Evolutionary conservation across 2,888 invertebrate species (phyloP).

Genomic region (Dorcus hopei): DNA sequence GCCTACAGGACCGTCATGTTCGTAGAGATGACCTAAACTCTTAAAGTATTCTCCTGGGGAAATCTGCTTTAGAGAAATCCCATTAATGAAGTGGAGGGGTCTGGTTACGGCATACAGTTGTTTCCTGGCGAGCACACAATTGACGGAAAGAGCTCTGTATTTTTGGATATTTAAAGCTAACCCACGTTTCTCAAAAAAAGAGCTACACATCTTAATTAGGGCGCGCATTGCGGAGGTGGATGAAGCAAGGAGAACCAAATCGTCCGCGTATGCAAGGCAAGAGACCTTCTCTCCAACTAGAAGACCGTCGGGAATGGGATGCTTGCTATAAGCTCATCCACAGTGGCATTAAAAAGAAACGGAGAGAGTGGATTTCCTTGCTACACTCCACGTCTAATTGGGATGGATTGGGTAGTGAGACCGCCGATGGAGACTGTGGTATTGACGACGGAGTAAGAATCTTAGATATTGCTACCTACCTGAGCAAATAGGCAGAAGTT

Average conservation of each 20-base stretch:
- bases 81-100: slow-evolving; percentile 8
- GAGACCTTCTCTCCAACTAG: background rate
- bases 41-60: slow-evolving; percentile 5
- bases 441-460: slow-evolving; percentile 27
- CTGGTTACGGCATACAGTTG: slow-evolving; percentile 9
- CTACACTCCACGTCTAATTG: slow-evolving; percentile 37
- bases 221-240: slow-evolving; percentile 1
- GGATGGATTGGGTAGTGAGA: slow-evolving; percentile 10
- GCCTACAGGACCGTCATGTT: background rate
- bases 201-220: background rate
- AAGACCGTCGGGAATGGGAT: background rate
- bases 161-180: no score
- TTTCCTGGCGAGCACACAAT: slow-evolving; percentile 16
- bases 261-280: slow-evolving; percentile 23
- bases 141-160: background rate
- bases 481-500: no score
- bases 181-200: no score
- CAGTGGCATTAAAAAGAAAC: slow-evolving; percentile 28
- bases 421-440: slow-evolving; percentile 26
- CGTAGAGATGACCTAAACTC: slow-evolving; percentile 7
- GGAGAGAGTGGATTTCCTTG: slow-evolving; percentile 45
- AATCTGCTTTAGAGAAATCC: slow-evolving; percentile 6
- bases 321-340: slow-evolving; percentile 28
- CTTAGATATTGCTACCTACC: no score
- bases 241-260: slow-evolving; percentile 18